A percentile compares a stretch with the other conserved stretches of the same genome.
Conservation (phyloP, 2,888 invertebrate genomes). For the Acanthosepion esculentum region DNA sequence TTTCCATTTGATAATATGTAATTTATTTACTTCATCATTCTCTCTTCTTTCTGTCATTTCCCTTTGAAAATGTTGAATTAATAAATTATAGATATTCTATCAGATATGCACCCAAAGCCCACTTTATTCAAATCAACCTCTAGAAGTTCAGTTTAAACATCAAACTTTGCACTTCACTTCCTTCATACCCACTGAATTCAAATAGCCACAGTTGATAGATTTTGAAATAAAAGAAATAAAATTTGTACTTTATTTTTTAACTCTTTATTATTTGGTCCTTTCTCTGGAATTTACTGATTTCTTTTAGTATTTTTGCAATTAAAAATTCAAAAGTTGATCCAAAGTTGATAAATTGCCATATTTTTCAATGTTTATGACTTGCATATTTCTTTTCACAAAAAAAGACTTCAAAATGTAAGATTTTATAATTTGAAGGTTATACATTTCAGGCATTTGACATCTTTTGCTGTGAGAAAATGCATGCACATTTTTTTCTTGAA, state of each 20-base stretch:
- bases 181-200: background rate
- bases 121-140: background rate
- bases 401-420: too few species aligned
- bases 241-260: too few species aligned
- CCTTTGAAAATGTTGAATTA: background rate
- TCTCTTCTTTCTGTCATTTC: background rate
- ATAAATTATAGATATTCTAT: background rate
- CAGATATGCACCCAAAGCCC: background rate
- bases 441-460: too few species aligned
- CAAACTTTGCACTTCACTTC: background rate
- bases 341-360: background rate
- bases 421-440: too few species aligned
- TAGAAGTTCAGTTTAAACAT: background rate
- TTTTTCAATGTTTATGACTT: background rate
- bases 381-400: too few species aligned
- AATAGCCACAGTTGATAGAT: background rate
- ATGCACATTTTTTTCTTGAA: too few species aligned
- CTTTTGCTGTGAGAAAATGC: too few species aligned
- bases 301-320: background rate
- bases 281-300: background rate
- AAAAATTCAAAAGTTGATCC: background rate
- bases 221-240: background rate
- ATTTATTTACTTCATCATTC: background rate
- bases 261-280: background rate
- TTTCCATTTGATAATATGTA: background rate